Base-by-base conservation (phyloP, 35 echinoderm and acorn worm genomes). In the Lytechinus pictus region DNA sequence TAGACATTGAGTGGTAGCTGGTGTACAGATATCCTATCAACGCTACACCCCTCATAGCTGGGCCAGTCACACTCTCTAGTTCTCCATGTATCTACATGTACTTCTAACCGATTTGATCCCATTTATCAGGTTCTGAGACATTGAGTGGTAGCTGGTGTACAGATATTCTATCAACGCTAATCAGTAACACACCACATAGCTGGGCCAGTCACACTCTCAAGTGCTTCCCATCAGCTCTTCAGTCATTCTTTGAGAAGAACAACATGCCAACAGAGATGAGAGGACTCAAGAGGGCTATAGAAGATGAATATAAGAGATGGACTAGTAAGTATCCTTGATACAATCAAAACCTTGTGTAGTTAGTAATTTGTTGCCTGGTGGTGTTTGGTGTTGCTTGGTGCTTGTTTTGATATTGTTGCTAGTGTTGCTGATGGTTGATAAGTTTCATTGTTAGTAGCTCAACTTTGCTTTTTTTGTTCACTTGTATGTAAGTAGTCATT, bases 171-270 rank as follows among this genome's bases (percentile, higher is more conserved):
- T 91, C 96, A 0, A 99, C 96, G 12, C 94, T 99, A 54, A 91
- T 98, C 33, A 44, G 95, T 9, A 99, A 99, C 96, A 99, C 98
- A 21, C 97, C 98, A 61, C 98, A 99, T 54, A 99, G 96, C 93
- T 99, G 98, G 98, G 98, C 98, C 11, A 87, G 91, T 14, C 98
- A 99, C 94, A 99, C 98, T 28, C 94, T 99, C 2, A 95, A 95
- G 27, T 99, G 98, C 93, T 99, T 99, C 94, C 98, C 98, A 14
- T 95, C 97, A 4, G 97, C 98, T 5, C 94, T 99, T 9, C 96
- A 99, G 55, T 94, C 97, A 52, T 99, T 99, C 96, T 99, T 99
- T 60, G 91, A 97, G 92, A 96, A 98, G 92, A 96, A 89, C n/a
- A 93, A 94, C 54, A 91, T 72, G 53, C 95, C 55, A n/a, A 86